These are phyloP conservation scores for Heliconius nattereri DNA, from an alignment of 1,140 invertebrate genomes.

Conservation along the genomic window DNA sequence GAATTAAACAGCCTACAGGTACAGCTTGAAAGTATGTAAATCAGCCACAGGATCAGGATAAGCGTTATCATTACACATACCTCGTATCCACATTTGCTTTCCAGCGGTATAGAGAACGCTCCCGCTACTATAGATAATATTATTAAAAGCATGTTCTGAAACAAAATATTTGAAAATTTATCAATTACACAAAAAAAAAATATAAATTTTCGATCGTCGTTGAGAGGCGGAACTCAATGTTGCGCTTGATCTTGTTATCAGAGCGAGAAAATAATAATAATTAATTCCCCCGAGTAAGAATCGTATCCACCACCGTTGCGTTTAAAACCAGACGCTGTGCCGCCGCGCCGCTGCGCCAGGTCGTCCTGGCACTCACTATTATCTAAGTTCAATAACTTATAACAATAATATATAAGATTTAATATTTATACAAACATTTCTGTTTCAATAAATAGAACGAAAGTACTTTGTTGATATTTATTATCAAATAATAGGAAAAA, in stretches of 20 bases:
- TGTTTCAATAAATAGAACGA: not conserved
- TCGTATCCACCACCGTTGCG: not conserved
- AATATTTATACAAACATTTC: not conserved
- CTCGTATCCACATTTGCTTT: slow-evolving; percentile 48
- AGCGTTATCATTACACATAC: slow-evolving; percentile 28
- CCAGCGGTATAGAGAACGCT: slow-evolving; percentile 9
- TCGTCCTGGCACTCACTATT: not conserved
- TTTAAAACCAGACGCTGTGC: not conserved
- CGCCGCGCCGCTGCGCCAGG: not conserved
- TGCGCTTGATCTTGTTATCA: not conserved
- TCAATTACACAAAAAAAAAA: not conserved
- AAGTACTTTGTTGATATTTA: not conserved
- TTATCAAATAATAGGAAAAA: too few relatives aligned
- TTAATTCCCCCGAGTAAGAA: not conserved
- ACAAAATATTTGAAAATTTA: not conserved
- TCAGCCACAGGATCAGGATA: too few relatives aligned
- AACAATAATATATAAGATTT: not conserved
- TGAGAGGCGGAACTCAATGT: not conserved
- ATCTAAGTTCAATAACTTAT: slow-evolving; percentile 6
- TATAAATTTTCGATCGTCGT: not conserved
- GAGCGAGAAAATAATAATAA: not conserved
- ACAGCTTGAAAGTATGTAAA: too few relatives aligned
- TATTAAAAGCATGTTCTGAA: not conserved
- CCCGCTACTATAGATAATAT: not conserved
- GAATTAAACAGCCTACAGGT: too few relatives aligned